phyloP scores from a whole-genome alignment of 2,888 invertebrate species.

The Hirtodrosophila confusa region DNA sequence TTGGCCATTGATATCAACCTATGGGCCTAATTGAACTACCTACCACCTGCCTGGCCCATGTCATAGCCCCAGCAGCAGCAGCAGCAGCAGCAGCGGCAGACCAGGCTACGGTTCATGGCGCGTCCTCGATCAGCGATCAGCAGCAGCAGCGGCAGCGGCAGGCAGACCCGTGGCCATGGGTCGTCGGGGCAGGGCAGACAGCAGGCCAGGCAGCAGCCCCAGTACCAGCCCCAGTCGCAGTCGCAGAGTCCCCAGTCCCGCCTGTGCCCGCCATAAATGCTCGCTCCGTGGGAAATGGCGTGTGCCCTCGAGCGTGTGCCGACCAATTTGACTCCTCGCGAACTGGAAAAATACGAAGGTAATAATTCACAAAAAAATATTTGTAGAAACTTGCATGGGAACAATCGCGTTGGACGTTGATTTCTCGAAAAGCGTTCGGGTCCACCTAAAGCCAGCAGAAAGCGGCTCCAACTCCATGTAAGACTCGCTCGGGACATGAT shows the following conservation, averaged over 20 bases:
- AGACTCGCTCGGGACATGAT: conserved; percentile 50
- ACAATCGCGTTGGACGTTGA: conserved; percentile 82
- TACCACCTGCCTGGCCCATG: conserved; percentile 56
- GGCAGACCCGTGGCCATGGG: conserved; percentile 40
- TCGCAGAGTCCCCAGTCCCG: conserved; percentile 14
- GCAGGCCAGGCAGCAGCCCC: conserved; percentile 25
- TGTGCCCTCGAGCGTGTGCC: conserved; percentile 88
- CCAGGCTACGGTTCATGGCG: conserved; percentile 18
- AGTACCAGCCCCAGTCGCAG: conserved; percentile 7
- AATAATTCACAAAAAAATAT: conserved; percentile 84
- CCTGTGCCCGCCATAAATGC: conserved; percentile 72
- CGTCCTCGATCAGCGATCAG: conserved; percentile 65
- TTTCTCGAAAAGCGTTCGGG: conserved; percentile 81
- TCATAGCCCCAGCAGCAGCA: conserved; percentile 27
- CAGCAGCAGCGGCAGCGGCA: conserved; percentile 28
- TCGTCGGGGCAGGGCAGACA: conserved; percentile 52
- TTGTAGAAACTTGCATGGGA: conserved; percentile 84
- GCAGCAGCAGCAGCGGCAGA: conserved; percentile 12
- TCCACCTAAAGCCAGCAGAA: conserved; percentile 28
- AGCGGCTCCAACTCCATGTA: conserved; percentile 50
- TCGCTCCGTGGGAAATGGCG: conserved; percentile 86
- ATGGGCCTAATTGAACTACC: conserved; percentile 71
- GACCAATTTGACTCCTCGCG: conserved; percentile 85
- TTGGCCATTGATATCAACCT: conserved; percentile 60
- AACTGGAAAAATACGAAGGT: conserved; percentile 85